These are phyloP conservation scores for Muscicapa adusta DNA, from an alignment of 2,113 vertebrate species.

Conservation along the genomic window DNA sequence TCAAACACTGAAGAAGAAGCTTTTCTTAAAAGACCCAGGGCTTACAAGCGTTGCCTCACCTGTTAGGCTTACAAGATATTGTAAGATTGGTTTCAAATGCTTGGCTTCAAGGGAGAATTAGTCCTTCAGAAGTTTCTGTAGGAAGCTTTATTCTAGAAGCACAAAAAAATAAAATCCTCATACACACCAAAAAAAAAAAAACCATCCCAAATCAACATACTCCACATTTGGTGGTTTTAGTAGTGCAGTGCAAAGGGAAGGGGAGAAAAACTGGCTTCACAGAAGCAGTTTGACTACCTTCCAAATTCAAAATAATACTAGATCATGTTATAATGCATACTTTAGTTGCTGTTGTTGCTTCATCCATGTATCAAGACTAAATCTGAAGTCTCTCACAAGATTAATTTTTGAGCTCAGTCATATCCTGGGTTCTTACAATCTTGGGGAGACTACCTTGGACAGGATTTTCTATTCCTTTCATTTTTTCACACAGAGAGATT, in stretches of 20 bases:
- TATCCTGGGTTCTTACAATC: not conserved
- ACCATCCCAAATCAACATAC: not conserved
- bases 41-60: constrained; percentile 38
- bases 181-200: not conserved
- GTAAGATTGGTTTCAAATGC: not conserved
- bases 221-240: not conserved
- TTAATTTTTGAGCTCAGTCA: not conserved
- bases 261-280: not conserved
- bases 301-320: not conserved
- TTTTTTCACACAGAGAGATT: not conserved
- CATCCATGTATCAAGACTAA: not conserved
- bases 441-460: not conserved
- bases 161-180: not conserved
- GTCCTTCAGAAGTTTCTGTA: constrained; percentile 2
- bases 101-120: constrained; percentile 18
- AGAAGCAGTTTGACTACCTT: not conserved
- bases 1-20: constrained; percentile 49
- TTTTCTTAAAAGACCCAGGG: constrained; percentile 39
- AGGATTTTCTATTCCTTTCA: not conserved
- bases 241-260: not conserved
- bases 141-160: not conserved
- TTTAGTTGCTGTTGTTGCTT: not conserved
- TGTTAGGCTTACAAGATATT: constrained; percentile 13
- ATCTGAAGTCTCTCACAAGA: not conserved
- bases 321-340: not conserved